These are phyloP conservation scores for Zaprionus lachaisei DNA, from an alignment of 1,140 invertebrate species.

Conservation along the genomic window DNA sequence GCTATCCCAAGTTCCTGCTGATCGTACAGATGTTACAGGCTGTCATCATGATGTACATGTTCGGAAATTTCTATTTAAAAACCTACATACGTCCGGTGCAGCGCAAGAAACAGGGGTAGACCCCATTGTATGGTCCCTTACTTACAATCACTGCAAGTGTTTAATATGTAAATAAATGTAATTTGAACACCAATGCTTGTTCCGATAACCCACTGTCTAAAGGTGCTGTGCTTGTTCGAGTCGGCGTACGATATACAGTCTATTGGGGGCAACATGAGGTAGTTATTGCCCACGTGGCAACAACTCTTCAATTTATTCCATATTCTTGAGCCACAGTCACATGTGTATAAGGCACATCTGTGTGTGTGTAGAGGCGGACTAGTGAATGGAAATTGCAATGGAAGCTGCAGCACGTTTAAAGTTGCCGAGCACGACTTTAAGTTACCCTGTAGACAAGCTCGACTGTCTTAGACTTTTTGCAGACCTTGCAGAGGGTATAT, in stretches of 20 bases:
- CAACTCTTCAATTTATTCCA: background rate
- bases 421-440: background rate
- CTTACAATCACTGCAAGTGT: background rate
- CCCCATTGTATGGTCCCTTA: background rate
- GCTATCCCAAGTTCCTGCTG: conserved; percentile 88
- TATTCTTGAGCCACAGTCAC: background rate
- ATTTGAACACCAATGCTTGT: conserved; percentile 11
- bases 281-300: background rate
- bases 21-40: conserved; percentile 87
- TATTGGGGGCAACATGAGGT: background rate
- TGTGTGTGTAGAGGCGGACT: background rate
- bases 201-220: conserved; percentile 12
- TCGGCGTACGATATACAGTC: background rate
- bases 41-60: conserved; percentile 90
- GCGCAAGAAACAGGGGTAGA: background rate
- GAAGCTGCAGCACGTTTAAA: background rate
- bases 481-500: too few species aligned
- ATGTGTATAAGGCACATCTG: background rate
- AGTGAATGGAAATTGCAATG: background rate
- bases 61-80: conserved; percentile 90
- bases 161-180: conserved; percentile 34
- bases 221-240: background rate
- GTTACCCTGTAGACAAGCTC: background rate
- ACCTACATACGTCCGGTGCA: conserved; percentile 67
- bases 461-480: too few species aligned